Conservation (phyloP, 2,888 invertebrate genomes). For the Apamea sordens region DNA sequence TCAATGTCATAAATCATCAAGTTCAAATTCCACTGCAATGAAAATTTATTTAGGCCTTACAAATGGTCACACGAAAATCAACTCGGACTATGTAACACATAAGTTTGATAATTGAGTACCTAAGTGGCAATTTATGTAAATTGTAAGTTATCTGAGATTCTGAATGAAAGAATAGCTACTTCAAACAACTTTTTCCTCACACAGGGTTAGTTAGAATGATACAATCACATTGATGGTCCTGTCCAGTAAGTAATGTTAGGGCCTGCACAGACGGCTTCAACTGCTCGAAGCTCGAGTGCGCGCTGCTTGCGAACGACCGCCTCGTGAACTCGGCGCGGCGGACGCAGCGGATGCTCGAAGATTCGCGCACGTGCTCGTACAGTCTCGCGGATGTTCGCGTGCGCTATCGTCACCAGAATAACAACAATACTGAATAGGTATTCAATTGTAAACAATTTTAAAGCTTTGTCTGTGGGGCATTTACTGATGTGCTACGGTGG, state of each 20-base stretch:
- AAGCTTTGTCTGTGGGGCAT: not conserved
- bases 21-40: not conserved
- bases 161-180: not conserved
- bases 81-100: not conserved
- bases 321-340: not conserved
- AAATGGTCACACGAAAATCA: not conserved
- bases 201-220: not conserved
- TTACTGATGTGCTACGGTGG: not conserved
- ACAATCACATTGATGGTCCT: no score
- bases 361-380: not conserved
- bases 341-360: not conserved
- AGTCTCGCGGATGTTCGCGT: not conserved
- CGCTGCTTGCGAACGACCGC: not conserved
- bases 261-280: no score
- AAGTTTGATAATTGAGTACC: not conserved
- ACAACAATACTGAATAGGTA: not conserved
- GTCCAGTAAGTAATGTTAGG: no score
- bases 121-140: not conserved
- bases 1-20: not conserved
- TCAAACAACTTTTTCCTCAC: not conserved
- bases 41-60: not conserved
- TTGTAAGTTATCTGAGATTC: not conserved
- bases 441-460: not conserved
- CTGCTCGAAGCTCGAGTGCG: no score
- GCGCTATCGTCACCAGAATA: not conserved